Evolutionary conservation across 92 coral and sea anemone species (phyloP), one percentile per base, ranked within the genome.

Genomic region (Paragorgia papillata): DNA sequence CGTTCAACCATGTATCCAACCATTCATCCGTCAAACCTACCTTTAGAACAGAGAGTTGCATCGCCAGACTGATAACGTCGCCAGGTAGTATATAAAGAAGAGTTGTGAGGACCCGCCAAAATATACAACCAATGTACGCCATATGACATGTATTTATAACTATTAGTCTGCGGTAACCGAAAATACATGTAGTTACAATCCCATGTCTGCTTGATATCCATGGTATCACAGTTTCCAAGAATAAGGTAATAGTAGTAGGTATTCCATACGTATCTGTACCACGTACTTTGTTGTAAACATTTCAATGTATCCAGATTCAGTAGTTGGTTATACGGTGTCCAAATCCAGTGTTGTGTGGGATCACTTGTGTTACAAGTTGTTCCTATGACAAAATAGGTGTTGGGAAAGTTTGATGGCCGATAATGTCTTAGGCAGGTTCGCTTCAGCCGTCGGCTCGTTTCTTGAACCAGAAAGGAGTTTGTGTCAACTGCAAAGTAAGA

Each of bases 341-440:
- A 32, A 13, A 67, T 67, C 74, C 74, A 67, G 3, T 31, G 57
- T 24, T 67, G 74, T 18, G 19, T 41, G 57, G 74, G 74, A 67
- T 67, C 57, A 46, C 22, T 44, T 0, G 34, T 7, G 24, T 67
- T 44, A 44, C 74, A 67, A 0, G 4, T 8, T 43, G 74, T 43
- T 67, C 9, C 32, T 22, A 5, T 27, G 44, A 67, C 48, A 15
- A 2, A 46, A 15, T 46, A 46, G 7, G 15, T 46, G 53, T 46
- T 46, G 2, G 2, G 53, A 46, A n/a, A n/a, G n/a, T n/a, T n/a
- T n/a, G n/a, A n/a, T n/a, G n/a, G n/a, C n/a, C n/a, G n/a, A n/a
- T 15, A 7, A 46, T 7, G 9, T 2, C 14, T 46, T 46, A 46
- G 14, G n/a, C 53, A 46, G n/a, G n/a, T n/a, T n/a, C n/a, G n/a